These are phyloP conservation scores for Tanaodytes sp. DNA, from an alignment of 2,888 invertebrate genomes.

Conservation along the genomic window DNA sequence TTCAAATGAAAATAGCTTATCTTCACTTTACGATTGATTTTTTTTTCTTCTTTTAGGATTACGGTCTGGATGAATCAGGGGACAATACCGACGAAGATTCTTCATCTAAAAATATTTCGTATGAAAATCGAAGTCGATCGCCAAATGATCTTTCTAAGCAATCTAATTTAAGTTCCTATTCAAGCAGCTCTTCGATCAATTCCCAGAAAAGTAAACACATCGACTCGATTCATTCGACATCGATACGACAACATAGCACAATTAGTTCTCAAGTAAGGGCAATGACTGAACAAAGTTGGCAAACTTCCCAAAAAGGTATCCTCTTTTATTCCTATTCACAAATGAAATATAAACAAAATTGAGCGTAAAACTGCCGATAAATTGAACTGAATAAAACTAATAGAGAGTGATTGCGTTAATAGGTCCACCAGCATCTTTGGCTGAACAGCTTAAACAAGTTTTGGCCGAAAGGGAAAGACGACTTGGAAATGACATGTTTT, in stretches of 20 bases:
- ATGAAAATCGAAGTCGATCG: conserved; percentile 66
- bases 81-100: conserved; percentile 77
- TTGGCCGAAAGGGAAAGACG: conserved; percentile 88
- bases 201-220: conserved; percentile 68
- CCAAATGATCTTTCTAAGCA: conserved; percentile 72
- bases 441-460: conserved; percentile 90
- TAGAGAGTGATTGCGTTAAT: conserved; percentile 63
- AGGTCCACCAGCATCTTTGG: conserved; percentile 85
- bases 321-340: too few species aligned
- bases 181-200: conserved; percentile 69
- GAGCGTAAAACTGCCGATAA: too few species aligned
- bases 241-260: conserved; percentile 69
- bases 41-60: conserved; percentile 82
- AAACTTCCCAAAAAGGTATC: conserved; percentile 68
- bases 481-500: conserved; percentile 74
- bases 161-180: conserved; percentile 70
- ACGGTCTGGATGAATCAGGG: conserved; percentile 84
- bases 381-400: too few species aligned
- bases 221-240: conserved; percentile 66
- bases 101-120: conserved; percentile 67
- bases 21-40: too few species aligned
- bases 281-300: conserved; percentile 71
- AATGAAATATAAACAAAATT: too few species aligned
- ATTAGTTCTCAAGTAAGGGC: conserved; percentile 71
- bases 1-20: too few species aligned